Conservation (phyloP, 2,797 vertebrate species). For the Dendrocincla fuliginosa region DNA sequence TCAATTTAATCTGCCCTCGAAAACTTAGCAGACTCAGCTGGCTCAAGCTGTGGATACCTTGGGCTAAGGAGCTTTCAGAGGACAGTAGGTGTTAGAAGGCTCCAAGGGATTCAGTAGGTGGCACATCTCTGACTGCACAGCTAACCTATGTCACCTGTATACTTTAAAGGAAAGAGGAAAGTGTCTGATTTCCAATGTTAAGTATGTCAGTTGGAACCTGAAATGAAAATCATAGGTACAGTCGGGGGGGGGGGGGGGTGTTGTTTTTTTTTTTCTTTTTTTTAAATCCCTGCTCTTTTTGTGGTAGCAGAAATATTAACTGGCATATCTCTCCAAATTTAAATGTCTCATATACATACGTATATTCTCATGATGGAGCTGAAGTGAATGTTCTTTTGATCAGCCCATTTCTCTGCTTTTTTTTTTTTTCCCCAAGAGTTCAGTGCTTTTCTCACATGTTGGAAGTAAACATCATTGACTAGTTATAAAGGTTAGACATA, state of each 20-base stretch:
- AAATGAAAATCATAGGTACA: neutral
- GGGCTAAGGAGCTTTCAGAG: neutral
- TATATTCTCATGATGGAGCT: neutral
- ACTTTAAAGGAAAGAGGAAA: neutral
- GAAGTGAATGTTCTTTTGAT: slow-evolving; percentile 34
- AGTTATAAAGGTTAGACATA: neutral
- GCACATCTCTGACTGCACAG: neutral
- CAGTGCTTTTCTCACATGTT: neutral
- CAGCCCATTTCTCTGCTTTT: neutral
- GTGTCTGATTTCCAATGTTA: neutral
- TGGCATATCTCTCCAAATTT: neutral
- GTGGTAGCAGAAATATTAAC: neutral
- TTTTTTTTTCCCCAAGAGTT: neutral
- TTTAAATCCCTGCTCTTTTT: neutral
- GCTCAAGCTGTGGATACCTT: neutral
- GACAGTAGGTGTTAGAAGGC: neutral
- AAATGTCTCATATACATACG: slow-evolving; percentile 43
- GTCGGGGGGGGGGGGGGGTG: neutral
- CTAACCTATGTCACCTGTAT: neutral
- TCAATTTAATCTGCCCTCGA: neutral
- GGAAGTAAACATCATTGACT: neutral
- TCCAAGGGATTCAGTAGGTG: neutral
- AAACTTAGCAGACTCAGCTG: neutral
- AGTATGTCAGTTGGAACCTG: neutral
- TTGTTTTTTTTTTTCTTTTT: neutral